Evolutionary conservation across 2,888 invertebrate genomes (phyloP).

Genomic region (Oscheius sp.): DNA sequence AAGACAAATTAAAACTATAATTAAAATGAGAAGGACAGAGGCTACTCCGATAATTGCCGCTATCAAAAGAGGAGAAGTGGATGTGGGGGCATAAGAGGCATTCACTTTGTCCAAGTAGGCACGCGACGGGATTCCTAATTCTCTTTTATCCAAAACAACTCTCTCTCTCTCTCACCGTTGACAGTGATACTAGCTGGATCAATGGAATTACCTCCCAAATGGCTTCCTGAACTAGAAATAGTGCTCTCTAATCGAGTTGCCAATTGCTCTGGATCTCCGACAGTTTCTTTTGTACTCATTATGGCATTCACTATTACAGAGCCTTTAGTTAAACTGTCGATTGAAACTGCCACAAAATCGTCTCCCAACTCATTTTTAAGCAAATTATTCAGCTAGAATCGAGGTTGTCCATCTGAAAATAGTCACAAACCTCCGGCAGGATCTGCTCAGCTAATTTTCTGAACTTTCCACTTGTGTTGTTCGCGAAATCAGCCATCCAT

Average conservation of each 20-base stretch:
- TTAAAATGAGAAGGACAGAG: background rate
- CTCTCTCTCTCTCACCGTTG: background rate
- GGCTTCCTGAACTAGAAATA: background rate
- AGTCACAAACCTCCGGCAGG: constrained; percentile 17
- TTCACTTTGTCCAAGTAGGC: constrained; percentile 22
- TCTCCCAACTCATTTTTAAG: constrained; percentile 17
- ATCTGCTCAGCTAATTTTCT: constrained; percentile 25
- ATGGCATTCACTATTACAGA: constrained; percentile 27
- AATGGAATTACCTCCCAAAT: constrained; percentile 6
- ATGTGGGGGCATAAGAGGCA: background rate
- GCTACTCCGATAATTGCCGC: constrained; percentile 20
- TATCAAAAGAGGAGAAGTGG: constrained; percentile 11
- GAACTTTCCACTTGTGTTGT: constrained; percentile 16
- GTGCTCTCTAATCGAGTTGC: constrained; percentile 7
- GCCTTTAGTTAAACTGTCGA: constrained; percentile 22
- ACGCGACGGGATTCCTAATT: constrained; percentile 17
- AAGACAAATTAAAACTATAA: constrained; percentile 1
- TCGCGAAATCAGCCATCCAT: constrained; percentile 21
- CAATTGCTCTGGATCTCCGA: constrained; percentile 17
- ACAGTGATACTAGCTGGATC: constrained; percentile 23
- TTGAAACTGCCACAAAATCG: constrained; percentile 14
- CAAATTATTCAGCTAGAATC: background rate
- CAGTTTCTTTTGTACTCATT: background rate
- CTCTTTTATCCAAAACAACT: background rate
- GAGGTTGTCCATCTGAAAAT: background rate